A percentile compares a stretch with the other conserved stretches of the same genome.
Evolutionary conservation across 35 echinoderm and acorn worm genomes (phyloP).

Genomic region (Diadema setosum): DNA sequence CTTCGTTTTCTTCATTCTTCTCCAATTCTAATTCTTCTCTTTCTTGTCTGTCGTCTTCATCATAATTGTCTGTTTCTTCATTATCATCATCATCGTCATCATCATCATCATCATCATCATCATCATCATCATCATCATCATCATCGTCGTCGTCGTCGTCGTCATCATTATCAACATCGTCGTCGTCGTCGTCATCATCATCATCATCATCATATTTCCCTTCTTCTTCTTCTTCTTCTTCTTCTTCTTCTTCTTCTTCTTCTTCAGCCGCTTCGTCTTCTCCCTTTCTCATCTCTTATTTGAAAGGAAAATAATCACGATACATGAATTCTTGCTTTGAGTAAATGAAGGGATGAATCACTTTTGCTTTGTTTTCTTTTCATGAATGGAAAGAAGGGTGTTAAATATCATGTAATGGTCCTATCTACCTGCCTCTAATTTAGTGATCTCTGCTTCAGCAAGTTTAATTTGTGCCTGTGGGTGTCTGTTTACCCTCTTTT

Average conservation of each 20-base stretch:
- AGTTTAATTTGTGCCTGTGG: too few relatives aligned
- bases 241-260: background rate
- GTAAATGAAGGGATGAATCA: too few relatives aligned
- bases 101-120: constrained; percentile 25
- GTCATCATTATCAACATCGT: constrained; percentile 23
- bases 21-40: background rate
- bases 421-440: too few relatives aligned
- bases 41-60: background rate
- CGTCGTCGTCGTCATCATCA: constrained; percentile 5
- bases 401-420: too few relatives aligned
- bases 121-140: constrained; percentile 37
- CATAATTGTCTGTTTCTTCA: background rate
- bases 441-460: too few relatives aligned
- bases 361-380: too few relatives aligned
- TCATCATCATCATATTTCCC: background rate
- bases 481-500: too few relatives aligned
- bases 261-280: background rate
- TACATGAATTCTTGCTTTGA: too few relatives aligned
- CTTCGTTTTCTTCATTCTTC: background rate
- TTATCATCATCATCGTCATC: constrained; percentile 16
- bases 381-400: too few relatives aligned
- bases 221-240: background rate
- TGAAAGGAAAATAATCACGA: too few relatives aligned
- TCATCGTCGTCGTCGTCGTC: background rate
- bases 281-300: background rate